Evolutionary conservation across 2,888 invertebrate species (phyloP).

Genomic region (Leistus spinibarbis): DNA sequence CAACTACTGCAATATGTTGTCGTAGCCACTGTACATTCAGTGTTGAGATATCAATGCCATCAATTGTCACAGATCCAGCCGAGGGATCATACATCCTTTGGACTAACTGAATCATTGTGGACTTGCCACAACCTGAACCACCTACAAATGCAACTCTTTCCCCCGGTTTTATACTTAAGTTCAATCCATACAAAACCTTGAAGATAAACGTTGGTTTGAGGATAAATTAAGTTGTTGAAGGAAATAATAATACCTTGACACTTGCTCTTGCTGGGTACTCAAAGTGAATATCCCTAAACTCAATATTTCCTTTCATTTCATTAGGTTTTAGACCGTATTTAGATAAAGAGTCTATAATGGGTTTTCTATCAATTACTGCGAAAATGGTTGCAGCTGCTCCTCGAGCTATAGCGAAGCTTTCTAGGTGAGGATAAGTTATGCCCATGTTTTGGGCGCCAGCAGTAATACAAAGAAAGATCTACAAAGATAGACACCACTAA

Average conservation of each 20-base stretch:
- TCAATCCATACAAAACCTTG: constrained; percentile 72
- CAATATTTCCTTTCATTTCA: constrained; percentile 67
- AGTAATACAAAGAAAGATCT: constrained; percentile 80
- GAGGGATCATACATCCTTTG: constrained; percentile 76
- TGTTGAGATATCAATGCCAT: constrained; percentile 67
- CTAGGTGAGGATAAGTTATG: constrained; percentile 75
- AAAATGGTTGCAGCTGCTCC: constrained; percentile 77
- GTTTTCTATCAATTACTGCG: constrained; percentile 72
- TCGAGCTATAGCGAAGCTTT: constrained; percentile 72
- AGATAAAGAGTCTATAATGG: constrained; percentile 73
- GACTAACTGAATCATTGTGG: constrained; percentile 77
- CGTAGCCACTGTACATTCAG: constrained; percentile 77
- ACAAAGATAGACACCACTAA: too few species aligned
- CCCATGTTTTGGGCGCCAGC: constrained; percentile 81
- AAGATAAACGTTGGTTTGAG: background rate
- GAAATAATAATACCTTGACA: too few species aligned
- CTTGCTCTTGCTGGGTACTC: constrained; percentile 78
- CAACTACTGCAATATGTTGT: constrained; percentile 81
- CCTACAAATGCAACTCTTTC: constrained; percentile 77
- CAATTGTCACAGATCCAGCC: constrained; percentile 63
- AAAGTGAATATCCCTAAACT: constrained; percentile 72
- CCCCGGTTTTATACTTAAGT: constrained; percentile 65
- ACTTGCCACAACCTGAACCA: constrained; percentile 81
- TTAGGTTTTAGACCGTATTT: constrained; percentile 65
- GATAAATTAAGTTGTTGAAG: background rate